phyloP scores from a whole-genome alignment of 2,797 vertebrate genomes.

The Emys orbicularis region DNA sequence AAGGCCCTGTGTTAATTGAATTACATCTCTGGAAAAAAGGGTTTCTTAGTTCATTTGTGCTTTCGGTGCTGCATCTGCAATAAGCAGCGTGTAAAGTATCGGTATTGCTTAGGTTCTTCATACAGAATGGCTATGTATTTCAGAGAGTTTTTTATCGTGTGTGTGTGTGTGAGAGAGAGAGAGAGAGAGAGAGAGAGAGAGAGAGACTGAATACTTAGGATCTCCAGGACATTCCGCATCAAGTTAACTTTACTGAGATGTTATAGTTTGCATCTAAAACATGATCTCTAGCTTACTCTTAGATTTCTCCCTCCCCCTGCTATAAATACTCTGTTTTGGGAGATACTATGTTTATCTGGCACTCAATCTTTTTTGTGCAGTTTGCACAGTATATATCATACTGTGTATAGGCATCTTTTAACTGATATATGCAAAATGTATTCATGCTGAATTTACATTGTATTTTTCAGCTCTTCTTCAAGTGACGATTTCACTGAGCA shows the following conservation, averaged over 20 bases:
- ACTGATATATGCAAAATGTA: neutral
- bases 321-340: neutral
- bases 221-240: neutral
- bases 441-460: constrained; percentile 13
- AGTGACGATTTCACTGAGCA: constrained; percentile 98
- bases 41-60: neutral
- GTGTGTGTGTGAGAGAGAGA: neutral
- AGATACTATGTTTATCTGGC: neutral
- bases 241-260: neutral
- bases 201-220: neutral
- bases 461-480: constrained; percentile 92
- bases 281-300: neutral
- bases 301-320: neutral
- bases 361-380: neutral
- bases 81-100: neutral
- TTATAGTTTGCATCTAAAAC: neutral
- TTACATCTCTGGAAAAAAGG: neutral
- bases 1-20: neutral
- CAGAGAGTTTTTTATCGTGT: no score
- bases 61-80: neutral
- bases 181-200: neutral
- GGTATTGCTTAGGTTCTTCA: neutral
- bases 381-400: accelerated
- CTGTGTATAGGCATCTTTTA: neutral
- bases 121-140: neutral